Evolutionary conservation across 2,797 vertebrate genomes (phyloP).

Genomic region (Saxicola maurus): DNA sequence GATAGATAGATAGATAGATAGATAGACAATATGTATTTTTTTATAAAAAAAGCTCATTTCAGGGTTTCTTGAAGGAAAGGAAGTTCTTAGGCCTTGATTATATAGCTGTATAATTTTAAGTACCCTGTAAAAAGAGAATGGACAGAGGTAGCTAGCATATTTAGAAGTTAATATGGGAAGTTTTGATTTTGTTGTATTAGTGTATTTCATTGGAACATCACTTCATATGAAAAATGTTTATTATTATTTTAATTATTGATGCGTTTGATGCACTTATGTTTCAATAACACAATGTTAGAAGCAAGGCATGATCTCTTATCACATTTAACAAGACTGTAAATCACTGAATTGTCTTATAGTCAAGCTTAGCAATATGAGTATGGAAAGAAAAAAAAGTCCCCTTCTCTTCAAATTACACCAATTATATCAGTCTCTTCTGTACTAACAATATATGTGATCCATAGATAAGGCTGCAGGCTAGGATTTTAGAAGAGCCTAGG

Average conservation of each 20-base stretch:
- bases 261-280: not conserved
- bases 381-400: not conserved
- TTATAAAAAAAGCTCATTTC: not conserved
- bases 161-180: not conserved
- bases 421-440: not conserved
- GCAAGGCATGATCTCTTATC: not conserved
- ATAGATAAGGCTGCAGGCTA: not conserved
- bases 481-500: not conserved
- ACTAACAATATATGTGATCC: not conserved
- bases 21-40: too few species aligned
- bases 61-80: not conserved
- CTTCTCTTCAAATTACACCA: not conserved
- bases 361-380: not conserved
- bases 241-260: not conserved
- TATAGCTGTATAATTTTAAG: not conserved
- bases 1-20: too few species aligned
- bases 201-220: not conserved
- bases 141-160: not conserved
- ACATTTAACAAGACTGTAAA: not conserved
- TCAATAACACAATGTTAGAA: not conserved
- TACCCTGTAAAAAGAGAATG: not conserved
- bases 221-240: not conserved
- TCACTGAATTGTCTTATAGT: not conserved
- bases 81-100: not conserved
- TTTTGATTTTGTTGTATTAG: not conserved